These are phyloP conservation scores for Shargacucullia verbasci DNA, from an alignment of 2,888 invertebrate genomes.

Conservation along the genomic window DNA sequence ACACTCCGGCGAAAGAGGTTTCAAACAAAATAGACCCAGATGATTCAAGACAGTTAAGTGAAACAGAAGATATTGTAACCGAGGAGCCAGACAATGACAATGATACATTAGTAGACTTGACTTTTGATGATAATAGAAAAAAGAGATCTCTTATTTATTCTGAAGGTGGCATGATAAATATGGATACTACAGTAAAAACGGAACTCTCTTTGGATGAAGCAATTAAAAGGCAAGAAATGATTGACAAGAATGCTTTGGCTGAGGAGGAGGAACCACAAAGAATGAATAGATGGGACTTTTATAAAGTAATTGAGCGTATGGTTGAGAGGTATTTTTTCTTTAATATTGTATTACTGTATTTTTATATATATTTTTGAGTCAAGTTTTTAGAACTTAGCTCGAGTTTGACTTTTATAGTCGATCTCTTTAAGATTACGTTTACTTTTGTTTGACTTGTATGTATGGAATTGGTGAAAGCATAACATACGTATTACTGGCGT, in stretches of 20 bases:
- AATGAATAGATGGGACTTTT: constrained; percentile 91
- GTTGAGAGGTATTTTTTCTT: constrained; percentile 84
- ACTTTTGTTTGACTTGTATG: too few species aligned
- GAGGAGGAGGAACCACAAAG: constrained; percentile 74
- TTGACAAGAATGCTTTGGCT: constrained; percentile 73
- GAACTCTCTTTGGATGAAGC: constrained; percentile 81
- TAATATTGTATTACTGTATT: too few species aligned
- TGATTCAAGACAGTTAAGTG: constrained; percentile 58
- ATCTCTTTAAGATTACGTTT: too few species aligned
- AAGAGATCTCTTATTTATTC: constrained; percentile 75
- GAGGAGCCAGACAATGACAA: constrained; percentile 66
- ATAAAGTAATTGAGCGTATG: constrained; percentile 90
- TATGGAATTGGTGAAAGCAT: too few species aligned
- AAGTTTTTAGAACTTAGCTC: too few species aligned
- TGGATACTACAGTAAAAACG: constrained; percentile 58
- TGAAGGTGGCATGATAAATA: constrained; percentile 74
- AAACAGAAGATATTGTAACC: constrained; percentile 45
- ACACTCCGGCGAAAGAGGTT: constrained; percentile 55
- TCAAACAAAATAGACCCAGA: constrained; percentile 57
- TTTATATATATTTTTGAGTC: too few species aligned
- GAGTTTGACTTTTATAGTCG: too few species aligned
- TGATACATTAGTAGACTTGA: constrained; percentile 80
- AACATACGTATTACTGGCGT: too few species aligned
- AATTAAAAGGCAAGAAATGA: constrained; percentile 84
- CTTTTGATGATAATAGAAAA: constrained; percentile 74